Conservation (phyloP, 2,797 vertebrate genomes). For the Triplophysa bombifrons region DNA sequence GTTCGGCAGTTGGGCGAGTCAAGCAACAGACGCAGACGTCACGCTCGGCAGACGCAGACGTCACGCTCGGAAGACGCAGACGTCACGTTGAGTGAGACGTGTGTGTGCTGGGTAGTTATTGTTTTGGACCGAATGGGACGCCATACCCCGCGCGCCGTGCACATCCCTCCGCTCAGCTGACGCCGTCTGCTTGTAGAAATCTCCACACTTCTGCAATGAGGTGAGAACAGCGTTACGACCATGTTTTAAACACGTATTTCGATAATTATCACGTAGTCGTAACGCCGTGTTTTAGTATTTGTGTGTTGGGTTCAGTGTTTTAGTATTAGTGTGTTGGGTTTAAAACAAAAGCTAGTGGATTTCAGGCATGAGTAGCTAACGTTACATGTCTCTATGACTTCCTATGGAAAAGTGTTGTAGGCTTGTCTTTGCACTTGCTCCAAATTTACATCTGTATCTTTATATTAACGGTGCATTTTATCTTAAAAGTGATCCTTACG, state of each 20-base stretch:
- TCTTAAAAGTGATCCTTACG: too few relatives aligned
- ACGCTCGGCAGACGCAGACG: too few relatives aligned
- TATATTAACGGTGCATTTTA: background rate
- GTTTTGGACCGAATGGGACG: too few relatives aligned
- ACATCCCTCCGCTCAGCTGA: conserved; percentile 55
- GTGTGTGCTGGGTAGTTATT: too few relatives aligned
- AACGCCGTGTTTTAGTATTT: background rate
- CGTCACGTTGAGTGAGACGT: too few relatives aligned
- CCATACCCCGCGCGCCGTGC: conserved; percentile 23
- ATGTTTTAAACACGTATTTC: conserved; percentile 19
- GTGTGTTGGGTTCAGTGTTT: background rate
- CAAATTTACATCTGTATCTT: background rate
- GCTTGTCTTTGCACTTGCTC: conserved; percentile 15
- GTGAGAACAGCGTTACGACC: conserved; percentile 10
- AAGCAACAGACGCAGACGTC: too few relatives aligned
- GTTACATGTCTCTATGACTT: background rate
- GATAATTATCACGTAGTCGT: background rate
- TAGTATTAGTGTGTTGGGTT: background rate
- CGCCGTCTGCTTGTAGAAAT: conserved; percentile 43
- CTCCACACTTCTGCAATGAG: conserved; percentile 33
- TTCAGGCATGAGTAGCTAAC: background rate
- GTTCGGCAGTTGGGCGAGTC: too few relatives aligned
- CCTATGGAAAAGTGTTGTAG: conserved; percentile 19
- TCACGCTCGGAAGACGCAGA: too few relatives aligned
- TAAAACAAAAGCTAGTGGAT: background rate